phyloP scores from a whole-genome alignment of 2,113 vertebrate genomes.

The Isichthys henryi region DNA sequence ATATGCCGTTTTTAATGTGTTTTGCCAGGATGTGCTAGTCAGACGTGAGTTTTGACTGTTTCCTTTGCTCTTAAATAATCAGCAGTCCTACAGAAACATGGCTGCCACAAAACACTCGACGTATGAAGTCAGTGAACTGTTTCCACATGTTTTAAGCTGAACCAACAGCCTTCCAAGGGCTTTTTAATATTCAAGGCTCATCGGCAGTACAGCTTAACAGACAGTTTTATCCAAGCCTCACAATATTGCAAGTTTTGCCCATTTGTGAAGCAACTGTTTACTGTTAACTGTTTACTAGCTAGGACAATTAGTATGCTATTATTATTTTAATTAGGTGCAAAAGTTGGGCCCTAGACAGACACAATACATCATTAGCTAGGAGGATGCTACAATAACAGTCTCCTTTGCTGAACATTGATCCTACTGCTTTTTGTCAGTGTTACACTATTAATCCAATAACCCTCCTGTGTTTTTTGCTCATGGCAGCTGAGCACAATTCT shows the following conservation, averaged over 20 bases:
- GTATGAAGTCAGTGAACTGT: not conserved
- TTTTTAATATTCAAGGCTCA: not conserved
- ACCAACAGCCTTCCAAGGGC: not conserved
- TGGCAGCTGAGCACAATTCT: not conserved
- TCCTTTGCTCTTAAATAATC: slow-evolving; percentile 3
- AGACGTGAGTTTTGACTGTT: not conserved
- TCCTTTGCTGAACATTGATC: not conserved
- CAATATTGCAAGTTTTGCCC: not conserved
- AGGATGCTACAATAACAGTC: not conserved
- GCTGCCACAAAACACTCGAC: not conserved
- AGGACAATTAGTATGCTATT: not conserved
- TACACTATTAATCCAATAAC: not conserved
- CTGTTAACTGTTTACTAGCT: not conserved
- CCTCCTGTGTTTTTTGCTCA: not conserved
- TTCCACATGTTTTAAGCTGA: not conserved
- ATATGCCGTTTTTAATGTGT: not conserved
- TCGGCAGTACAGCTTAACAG: not conserved
- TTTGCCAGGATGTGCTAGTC: not conserved
- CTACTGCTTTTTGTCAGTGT: not conserved
- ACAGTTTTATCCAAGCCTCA: not conserved
- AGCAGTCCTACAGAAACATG: not conserved
- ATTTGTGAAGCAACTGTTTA: not conserved
- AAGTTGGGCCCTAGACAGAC: not conserved
- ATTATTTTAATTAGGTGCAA: not conserved
- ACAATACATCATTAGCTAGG: not conserved